A percentile compares a stretch with the other conserved stretches of the same genome.
phyloP scores from a whole-genome alignment of 2,797 vertebrate genomes.

The Enteromius paludinosus region DNA sequence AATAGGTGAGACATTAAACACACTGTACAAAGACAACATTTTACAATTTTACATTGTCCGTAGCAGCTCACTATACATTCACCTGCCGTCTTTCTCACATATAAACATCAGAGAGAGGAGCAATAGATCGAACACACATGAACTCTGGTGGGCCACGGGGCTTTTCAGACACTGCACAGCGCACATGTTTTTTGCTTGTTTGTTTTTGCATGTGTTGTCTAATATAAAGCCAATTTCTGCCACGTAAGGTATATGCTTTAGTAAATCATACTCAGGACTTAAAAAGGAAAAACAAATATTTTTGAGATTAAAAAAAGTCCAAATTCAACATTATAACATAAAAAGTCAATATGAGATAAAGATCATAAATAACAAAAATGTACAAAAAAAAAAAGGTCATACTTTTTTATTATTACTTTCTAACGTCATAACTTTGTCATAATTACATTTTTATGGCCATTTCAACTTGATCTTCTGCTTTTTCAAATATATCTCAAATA shows the following conservation, averaged over 20 bases:
- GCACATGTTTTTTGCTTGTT: background rate
- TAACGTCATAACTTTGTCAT: background rate
- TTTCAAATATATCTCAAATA: background rate
- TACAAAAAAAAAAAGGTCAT: too few relatives aligned
- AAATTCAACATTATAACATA: background rate
- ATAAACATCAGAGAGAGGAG: conserved; percentile 28
- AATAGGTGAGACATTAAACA: conserved; percentile 41
- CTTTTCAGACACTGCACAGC: conserved; percentile 10
- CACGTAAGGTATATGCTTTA: background rate
- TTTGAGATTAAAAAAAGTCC: background rate
- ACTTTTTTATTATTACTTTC: too few relatives aligned
- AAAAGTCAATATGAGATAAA: background rate
- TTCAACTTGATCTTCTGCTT: background rate
- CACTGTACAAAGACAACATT: conserved; percentile 56
- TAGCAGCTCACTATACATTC: conserved; percentile 66
- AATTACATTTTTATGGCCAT: background rate
- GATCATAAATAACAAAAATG: background rate
- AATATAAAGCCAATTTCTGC: background rate
- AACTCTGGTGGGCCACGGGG: background rate
- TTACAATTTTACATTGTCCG: conserved; percentile 55
- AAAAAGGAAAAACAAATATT: background rate
- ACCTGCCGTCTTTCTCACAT: conserved; percentile 24
- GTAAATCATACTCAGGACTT: background rate
- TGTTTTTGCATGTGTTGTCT: background rate
- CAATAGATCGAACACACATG: background rate